Evolutionary conservation across 2,888 invertebrate genomes (phyloP), one percentile per base, ranked within the genome.

Genomic region (Brassicogethes aeneus): DNA sequence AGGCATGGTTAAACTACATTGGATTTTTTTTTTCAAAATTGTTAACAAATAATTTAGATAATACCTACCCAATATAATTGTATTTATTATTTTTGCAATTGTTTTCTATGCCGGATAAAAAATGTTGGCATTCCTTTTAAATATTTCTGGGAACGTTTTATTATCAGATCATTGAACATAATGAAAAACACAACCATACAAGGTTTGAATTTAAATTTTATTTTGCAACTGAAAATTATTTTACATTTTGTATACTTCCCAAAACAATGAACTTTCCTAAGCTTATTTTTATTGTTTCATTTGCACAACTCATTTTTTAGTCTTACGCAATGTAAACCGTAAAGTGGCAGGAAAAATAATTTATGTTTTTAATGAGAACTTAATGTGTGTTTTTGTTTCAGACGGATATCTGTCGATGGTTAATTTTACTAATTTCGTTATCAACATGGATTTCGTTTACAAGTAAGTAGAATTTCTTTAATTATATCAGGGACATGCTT

Each of bases 341-440:
- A n/a, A n/a, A n/a, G n/a, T n/a, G n/a, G n/a, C n/a, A n/a, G n/a
- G n/a, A n/a, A n/a, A n/a, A n/a, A n/a, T n/a, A n/a, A n/a, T n/a
- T n/a, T n/a, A n/a, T n/a, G n/a, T n/a, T n/a, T n/a, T 23, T 23
- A 10, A 5, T 23, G 5, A 23, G 5, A 10, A 23, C 23, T 7
- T 23, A 7, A 7, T 23, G 23, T 23, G 23, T 23, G 23, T 23
- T 36, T 42, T 42, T 45, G 36, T 63, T 64, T 49, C 58, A 64
- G 64, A 56, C 59, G 48, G 58, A 53, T 13, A 46, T 57, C 47
- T 59, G 59, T 57, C 61, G 57, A 57, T 61, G 61, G 59, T 45
- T 60, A 34, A 55, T 59, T 43, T 47, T 61, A 29, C 51, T 62
- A 34, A 49, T 62, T 44, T 59, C 54, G 34, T 40, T 60, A 34